Percentiles rank a stretch among this genome's conserved stretches.
phyloP scores from a whole-genome alignment of 2,113 vertebrate genomes.

The Crocuta crocuta region DNA sequence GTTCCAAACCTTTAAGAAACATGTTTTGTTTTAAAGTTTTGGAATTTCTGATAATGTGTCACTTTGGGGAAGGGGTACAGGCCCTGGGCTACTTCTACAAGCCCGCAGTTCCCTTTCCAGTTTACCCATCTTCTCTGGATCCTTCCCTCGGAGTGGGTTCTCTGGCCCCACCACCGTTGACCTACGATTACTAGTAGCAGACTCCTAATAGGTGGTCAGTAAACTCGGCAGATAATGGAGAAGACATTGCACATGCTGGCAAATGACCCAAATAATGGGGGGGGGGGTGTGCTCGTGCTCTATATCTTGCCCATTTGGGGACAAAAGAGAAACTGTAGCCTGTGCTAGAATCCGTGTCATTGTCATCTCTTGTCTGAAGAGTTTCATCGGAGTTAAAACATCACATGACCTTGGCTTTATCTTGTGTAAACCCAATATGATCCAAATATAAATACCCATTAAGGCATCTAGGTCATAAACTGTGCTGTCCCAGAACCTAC shows the following conservation, averaged over 20 bases:
- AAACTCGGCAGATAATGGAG: neutral
- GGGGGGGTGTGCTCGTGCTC: accelerated
- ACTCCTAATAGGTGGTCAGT: no score
- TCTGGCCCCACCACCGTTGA: neutral
- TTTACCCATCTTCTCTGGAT: neutral
- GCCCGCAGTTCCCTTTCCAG: neutral
- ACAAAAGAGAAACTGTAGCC: neutral
- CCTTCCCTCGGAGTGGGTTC: neutral
- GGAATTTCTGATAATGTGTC: neutral
- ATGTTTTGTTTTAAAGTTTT: neutral
- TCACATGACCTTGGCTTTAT: neutral
- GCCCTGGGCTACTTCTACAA: neutral
- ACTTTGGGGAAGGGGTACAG: neutral
- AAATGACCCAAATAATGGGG: accelerated
- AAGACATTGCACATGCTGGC: accelerated
- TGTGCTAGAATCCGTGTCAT: neutral
- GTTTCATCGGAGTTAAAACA: neutral
- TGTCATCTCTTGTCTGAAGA: neutral
- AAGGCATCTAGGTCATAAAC: neutral
- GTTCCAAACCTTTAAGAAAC: neutral
- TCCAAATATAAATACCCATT: neutral
- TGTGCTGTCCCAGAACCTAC: neutral
- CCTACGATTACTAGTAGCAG: accelerated
- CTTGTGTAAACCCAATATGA: neutral
- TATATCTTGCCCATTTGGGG: neutral